Evolutionary conservation across 2,113 vertebrate species (phyloP), one percentile per base, ranked within the genome.

Genomic region (Suricata suricatta): DNA sequence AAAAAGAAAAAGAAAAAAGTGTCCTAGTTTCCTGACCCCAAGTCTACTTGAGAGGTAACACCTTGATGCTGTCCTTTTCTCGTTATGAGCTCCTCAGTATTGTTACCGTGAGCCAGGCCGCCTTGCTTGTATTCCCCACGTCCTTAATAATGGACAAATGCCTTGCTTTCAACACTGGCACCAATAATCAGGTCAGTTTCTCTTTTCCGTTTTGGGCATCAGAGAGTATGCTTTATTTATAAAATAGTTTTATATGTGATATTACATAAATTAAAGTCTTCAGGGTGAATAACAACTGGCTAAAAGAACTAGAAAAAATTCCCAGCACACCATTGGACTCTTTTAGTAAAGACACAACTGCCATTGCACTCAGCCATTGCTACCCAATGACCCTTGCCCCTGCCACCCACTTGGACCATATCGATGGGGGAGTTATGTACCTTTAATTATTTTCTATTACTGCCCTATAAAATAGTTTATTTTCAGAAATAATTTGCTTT

Each of bases 41-140:
- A 15, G 3, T 35, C 25, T 66, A n/a, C 17, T 17, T 81, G 11
- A 41, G 10, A 9, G 1, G 64, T 54, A 35, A 66, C 0, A 83
- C 31, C 9, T 27, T 31, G 47, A 16, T 52, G 21, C 19, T 79
- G 35, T 13, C 1, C 9, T 47, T 64, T 72, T 35, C 76, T 72
- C 33, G 66, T 31, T 86, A 3, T 27, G 47, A 60, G 6, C 21
- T 74, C 14, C 7, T 16, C 1, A 50, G 3, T 23, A 35, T 29
- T 63, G 27, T 44, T 57, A 71, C 5, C 1, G n/a, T 52, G 21
- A 23, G 2, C 23, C 6, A 38, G 1, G 2, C 1, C 9, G n/a
- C 31, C 3, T 23, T 35, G 41, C 50, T 29, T 52, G 0, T 3
- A 6, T 25, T 10, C 4, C 4, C 38, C n/a, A 52, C 6, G 52